Conservation (phyloP, 2,113 vertebrate genomes). For the Lepisosteus osseus region DNA sequence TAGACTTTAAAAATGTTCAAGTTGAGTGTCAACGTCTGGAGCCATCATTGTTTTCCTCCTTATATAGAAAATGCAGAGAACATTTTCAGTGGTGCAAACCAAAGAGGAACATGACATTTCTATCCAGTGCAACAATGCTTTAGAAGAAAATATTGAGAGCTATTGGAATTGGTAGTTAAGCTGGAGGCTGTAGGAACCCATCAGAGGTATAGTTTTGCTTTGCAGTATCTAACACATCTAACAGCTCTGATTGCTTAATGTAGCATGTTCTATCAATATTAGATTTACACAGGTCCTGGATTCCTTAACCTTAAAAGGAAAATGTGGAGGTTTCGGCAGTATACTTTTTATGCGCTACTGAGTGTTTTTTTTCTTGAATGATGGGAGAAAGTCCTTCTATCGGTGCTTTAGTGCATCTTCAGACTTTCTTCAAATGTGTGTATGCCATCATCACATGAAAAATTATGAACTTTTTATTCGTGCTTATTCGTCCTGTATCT, state of each 20-base stretch:
- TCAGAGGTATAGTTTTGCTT: conserved; percentile 28
- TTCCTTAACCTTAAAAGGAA: conserved; percentile 4
- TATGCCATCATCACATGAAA: no score
- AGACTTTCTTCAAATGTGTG: no score
- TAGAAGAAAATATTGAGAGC: conserved; percentile 10
- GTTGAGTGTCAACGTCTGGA: conserved; percentile 26
- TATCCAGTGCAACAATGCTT: conserved; percentile 21
- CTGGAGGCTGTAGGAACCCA: background rate
- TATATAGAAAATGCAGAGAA: background rate
- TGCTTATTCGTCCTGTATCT: no score
- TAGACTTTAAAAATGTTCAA: no score
- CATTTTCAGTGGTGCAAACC: conserved; percentile 21
- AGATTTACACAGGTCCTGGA: conserved; percentile 20
- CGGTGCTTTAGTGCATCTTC: no score
- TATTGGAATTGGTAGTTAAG: conserved; percentile 12
- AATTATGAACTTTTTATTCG: no score
- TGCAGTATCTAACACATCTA: background rate
- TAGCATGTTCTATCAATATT: conserved; percentile 17
- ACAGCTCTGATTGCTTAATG: background rate
- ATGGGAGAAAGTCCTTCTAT: no score
- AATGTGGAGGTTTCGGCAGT: background rate
- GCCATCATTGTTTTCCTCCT: background rate
- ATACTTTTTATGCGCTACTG: no score
- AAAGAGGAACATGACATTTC: conserved; percentile 15
- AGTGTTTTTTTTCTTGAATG: no score